phyloP scores from a whole-genome alignment of 2,888 invertebrate genomes.

The Scaptomyza cyrtandrae region DNA sequence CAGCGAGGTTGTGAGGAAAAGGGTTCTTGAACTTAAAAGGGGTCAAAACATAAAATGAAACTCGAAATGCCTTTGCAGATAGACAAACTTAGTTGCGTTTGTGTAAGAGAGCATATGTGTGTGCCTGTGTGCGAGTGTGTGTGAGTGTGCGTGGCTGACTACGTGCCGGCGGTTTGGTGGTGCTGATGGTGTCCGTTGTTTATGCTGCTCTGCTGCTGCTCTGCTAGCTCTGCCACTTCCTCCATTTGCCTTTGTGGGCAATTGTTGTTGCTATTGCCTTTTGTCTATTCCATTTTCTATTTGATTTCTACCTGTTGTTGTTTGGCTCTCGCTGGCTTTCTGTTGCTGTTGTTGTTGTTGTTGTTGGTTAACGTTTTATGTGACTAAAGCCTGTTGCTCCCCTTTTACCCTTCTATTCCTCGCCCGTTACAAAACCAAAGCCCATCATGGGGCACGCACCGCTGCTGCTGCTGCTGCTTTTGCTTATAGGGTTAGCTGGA shows the following conservation, averaged over 20 bases:
- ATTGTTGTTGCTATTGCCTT: slow-evolving; percentile 45
- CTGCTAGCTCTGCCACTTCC: slow-evolving; percentile 62
- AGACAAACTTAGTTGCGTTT: slow-evolving; percentile 69
- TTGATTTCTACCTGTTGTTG: slow-evolving; percentile 78
- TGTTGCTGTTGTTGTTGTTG: slow-evolving; percentile 23
- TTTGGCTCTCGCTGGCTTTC: slow-evolving; percentile 51
- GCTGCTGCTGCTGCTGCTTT: slow-evolving; percentile 18
- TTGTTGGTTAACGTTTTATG: slow-evolving; percentile 48
- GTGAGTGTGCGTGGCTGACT: slow-evolving; percentile 47
- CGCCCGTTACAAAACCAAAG: slow-evolving; percentile 39
- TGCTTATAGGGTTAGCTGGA: slow-evolving; percentile 59
- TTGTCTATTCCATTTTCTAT: slow-evolving; percentile 78
- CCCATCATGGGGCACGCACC: slow-evolving; percentile 53
- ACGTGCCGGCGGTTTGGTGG: slow-evolving; percentile 63
- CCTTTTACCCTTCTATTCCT: slow-evolving; percentile 59
- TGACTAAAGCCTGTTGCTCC: slow-evolving; percentile 73
- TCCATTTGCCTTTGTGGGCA: slow-evolving; percentile 65
- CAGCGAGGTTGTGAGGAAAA: slow-evolving; percentile 76
- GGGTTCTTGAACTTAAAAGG: slow-evolving; percentile 84
- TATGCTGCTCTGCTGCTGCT: slow-evolving; percentile 48
- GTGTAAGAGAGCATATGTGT: slow-evolving; percentile 36
- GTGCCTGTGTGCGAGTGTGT: slow-evolving; percentile 19
- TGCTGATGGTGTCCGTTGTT: slow-evolving; percentile 70
- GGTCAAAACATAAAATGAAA: slow-evolving; percentile 82
- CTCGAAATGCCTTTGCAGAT: slow-evolving; percentile 80